Evolutionary conservation across 2,113 vertebrate genomes (phyloP), one percentile per base, ranked within the genome.

Genomic region (Riparia riparia): DNA sequence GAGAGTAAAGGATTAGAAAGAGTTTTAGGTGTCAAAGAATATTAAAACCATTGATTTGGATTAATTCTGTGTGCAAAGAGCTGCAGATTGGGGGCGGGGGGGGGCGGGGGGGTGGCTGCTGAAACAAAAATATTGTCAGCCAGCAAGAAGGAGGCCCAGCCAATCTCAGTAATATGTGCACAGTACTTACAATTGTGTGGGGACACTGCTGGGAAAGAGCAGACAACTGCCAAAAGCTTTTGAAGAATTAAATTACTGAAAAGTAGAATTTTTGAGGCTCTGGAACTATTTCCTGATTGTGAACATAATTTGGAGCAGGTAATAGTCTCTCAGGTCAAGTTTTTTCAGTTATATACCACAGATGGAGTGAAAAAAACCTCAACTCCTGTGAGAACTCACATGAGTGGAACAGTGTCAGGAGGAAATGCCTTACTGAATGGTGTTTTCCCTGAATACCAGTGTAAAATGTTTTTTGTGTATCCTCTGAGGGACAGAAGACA

Each of bases 161-260:
- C 63, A 58, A 29, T 15, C 50, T 31, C 37, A 61, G 24, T 0
- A 0, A 26, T 14, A 32, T 2, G 7, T 51, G 25, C 58, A 29
- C 37, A 49, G 15, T 13, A 10, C 54, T 39, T 50, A 31, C 5
- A 53, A 4, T 42, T 4, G 2, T 12, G 5, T 34, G 56, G 56
- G 15, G 3, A 34, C 24, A 6, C n/a, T 84, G 31, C 11, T 49
- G 41, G 34, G 49, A 65, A 65, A 76, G 9, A 82, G 25, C 1
- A 0, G 9, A 41, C 20, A 44, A 15, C 19, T 6, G 28, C 8
- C 70, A 53, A 56, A 78, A 82, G n/a, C 49, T 68, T 39, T 72
- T 69, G n/a, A 76, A 14, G 16, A 76, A 29, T 47, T 47, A 45
- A 61, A 29, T 61, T 65, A 56, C 25, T 32, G 24, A 82, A 44